phyloP scores from a whole-genome alignment of 2,113 vertebrate species.

The Vidua chalybeata region DNA sequence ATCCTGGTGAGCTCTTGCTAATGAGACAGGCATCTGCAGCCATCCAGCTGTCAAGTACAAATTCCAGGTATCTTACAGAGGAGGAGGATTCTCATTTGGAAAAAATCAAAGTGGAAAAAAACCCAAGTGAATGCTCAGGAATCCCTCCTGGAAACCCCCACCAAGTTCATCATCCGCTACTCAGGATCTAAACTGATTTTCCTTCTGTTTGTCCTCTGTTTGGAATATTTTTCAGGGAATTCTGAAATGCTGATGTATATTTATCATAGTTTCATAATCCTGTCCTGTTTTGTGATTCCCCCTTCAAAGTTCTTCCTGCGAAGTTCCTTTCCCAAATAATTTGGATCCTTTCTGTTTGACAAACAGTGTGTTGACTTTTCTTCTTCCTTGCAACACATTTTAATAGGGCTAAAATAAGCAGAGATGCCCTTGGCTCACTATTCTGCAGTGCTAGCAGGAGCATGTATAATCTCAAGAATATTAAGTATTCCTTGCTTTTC shows the following conservation, averaged over 20 bases:
- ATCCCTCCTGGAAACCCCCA: neutral
- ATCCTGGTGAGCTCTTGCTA: constrained; percentile 21
- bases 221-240: neutral
- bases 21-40: constrained; percentile 21
- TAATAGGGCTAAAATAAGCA: constrained; percentile 35
- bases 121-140: neutral
- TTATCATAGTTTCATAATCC: neutral
- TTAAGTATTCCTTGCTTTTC: constrained; percentile 5
- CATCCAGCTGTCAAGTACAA: constrained; percentile 11
- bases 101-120: neutral
- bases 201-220: neutral
- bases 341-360: neutral
- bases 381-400: constrained; percentile 31
- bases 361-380: constrained; percentile 55
- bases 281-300: neutral
- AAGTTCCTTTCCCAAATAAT: constrained; percentile 17
- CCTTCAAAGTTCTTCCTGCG: neutral
- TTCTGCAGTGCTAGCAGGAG: constrained; percentile 50
- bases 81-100: neutral
- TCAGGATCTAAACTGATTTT: neutral
- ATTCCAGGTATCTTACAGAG: neutral
- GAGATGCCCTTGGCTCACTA: constrained; percentile 58
- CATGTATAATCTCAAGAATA: constrained; percentile 14
- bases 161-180: neutral
- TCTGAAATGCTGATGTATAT: neutral